A percentile compares a stretch with the other conserved stretches of the same genome.
These are phyloP conservation scores for Podocnemis expansa DNA, from an alignment of 2,113 vertebrate genomes.

Conservation along the genomic window DNA sequence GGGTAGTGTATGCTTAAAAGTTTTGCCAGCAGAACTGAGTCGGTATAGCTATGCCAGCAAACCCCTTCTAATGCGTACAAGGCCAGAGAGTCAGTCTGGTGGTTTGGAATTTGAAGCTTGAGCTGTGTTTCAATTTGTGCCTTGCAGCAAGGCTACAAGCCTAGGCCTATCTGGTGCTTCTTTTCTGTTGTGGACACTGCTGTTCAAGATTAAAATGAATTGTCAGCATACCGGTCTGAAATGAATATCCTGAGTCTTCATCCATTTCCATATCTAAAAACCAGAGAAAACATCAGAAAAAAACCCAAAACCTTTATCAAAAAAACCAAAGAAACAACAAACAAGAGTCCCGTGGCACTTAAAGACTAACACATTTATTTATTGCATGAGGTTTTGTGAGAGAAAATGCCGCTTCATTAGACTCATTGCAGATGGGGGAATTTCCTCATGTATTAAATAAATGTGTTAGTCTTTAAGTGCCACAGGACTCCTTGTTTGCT, in stretches of 20 bases:
- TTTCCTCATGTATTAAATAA: no score
- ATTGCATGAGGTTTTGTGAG: no score
- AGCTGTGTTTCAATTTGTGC: neutral
- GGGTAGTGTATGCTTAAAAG: neutral
- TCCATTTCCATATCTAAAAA: constrained; percentile 35
- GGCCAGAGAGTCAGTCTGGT: neutral
- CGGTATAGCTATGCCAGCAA: constrained; percentile 28
- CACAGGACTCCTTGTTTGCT: no score
- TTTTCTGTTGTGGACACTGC: constrained; percentile 41
- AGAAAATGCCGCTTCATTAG: no score
- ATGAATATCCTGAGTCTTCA: neutral
- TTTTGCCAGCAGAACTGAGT: neutral
- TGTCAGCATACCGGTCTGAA: constrained; percentile 19
- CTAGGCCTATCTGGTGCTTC: constrained; percentile 32
- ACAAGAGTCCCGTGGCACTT: no score
- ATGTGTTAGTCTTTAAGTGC: no score
- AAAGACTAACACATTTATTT: no score
- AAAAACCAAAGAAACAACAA: neutral
- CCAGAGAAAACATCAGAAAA: constrained; percentile 43
- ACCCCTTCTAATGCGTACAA: neutral
- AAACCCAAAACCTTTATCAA: neutral
- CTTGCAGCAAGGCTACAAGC: constrained; percentile 31
- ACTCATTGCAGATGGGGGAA: no score
- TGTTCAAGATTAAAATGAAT: constrained; percentile 43
- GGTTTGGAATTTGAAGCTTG: constrained; percentile 26